These are phyloP conservation scores for Hipposideros larvatus DNA, from an alignment of 2,797 vertebrate genomes.

Conservation along the genomic window DNA sequence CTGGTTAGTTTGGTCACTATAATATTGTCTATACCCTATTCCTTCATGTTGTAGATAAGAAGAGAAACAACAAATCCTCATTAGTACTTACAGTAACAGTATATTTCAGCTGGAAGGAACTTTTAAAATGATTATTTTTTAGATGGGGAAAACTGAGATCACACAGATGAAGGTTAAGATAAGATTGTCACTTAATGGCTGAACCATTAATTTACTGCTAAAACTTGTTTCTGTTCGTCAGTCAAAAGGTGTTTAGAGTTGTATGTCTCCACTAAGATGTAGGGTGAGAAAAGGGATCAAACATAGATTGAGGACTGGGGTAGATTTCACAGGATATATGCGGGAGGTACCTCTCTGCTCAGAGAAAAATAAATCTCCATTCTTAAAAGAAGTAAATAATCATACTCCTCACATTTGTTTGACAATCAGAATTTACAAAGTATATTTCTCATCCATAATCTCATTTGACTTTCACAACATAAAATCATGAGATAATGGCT, in stretches of 20 bases:
- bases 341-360: background rate
- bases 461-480: slow-evolving; percentile 6
- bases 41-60: background rate
- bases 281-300: background rate
- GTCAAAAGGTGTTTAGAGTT: background rate
- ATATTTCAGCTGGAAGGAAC: slow-evolving; percentile 8
- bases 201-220: background rate
- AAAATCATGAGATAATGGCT: background rate
- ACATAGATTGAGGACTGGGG: background rate
- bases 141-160: background rate
- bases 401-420: background rate
- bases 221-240: slow-evolving; percentile 7
- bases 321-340: background rate
- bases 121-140: background rate
- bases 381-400: background rate
- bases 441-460: background rate
- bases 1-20: background rate
- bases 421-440: background rate
- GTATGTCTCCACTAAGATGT: background rate
- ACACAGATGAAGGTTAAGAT: background rate
- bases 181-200: background rate
- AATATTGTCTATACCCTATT: background rate
- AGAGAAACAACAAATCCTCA: background rate
- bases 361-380: background rate
- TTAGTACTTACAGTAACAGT: background rate